phyloP scores from a whole-genome alignment of 2,797 vertebrate genomes.

The Enteromius mattozi region DNA sequence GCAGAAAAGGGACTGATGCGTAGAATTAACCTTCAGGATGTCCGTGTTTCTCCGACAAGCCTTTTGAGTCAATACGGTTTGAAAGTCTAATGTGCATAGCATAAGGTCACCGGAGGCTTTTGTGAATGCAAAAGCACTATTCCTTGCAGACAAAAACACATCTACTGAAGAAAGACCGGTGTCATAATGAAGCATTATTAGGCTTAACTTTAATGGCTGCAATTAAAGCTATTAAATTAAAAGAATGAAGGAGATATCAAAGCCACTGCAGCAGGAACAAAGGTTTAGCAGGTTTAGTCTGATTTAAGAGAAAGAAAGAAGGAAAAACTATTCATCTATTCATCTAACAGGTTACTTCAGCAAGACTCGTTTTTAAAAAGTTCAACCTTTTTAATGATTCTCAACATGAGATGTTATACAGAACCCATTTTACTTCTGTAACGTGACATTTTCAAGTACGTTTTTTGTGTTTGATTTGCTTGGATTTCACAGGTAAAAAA shows the following conservation, averaged over 20 bases:
- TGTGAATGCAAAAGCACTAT: not conserved
- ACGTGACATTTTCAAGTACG: not conserved
- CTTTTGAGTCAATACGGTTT: not conserved
- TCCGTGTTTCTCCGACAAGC: not conserved
- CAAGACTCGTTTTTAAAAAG: not conserved
- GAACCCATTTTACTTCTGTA: not conserved
- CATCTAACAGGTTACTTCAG: not conserved
- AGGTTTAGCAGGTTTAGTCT: not conserved
- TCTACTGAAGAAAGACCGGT: not conserved
- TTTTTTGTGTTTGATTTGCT: not conserved
- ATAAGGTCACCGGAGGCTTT: not conserved
- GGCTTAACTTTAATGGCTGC: constrained; percentile 13
- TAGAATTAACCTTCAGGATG: constrained; percentile 39
- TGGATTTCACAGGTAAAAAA: not conserved
- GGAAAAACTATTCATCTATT: not conserved
- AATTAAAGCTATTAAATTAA: constrained; percentile 33
- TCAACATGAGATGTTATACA: not conserved
- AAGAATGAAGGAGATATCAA: not conserved
- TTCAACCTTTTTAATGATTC: not conserved
- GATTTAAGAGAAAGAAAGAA: not conserved
- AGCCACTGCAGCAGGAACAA: not conserved
- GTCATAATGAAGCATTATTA: constrained; percentile 2
- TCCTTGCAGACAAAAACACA: not conserved
- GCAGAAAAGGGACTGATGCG: constrained; percentile 26
- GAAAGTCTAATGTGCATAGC: constrained; percentile 23